Evolutionary conservation across 2,113 vertebrate genomes (phyloP).

Genomic region (Paratilapia polleni): DNA sequence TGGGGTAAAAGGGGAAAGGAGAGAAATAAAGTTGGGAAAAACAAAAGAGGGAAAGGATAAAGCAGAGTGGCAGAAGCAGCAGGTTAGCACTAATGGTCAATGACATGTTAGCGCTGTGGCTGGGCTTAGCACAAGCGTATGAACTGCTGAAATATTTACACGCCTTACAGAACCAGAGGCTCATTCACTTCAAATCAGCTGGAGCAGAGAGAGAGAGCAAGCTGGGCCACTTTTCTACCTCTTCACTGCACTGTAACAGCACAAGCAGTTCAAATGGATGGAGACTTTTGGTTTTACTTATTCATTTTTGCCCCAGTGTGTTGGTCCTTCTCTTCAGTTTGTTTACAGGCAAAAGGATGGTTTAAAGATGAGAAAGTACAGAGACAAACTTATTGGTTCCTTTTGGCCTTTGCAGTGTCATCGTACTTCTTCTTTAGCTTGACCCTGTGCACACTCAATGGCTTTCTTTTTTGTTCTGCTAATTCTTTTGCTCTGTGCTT

Average conservation of each 20-base stretch:
- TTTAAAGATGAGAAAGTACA: slow-evolving; percentile 28
- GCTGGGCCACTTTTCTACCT: slow-evolving; percentile 56
- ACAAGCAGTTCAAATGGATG: slow-evolving; percentile 60
- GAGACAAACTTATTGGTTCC: slow-evolving; percentile 5
- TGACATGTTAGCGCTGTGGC: slow-evolving; percentile 71
- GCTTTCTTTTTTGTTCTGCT: background rate
- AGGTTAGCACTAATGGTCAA: slow-evolving; percentile 81
- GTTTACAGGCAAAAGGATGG: slow-evolving; percentile 32
- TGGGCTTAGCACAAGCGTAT: slow-evolving; percentile 57
- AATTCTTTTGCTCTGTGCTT: background rate
- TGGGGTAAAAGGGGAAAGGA: background rate
- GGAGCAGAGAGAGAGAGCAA: slow-evolving; percentile 53
- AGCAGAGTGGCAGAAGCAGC: slow-evolving; percentile 58
- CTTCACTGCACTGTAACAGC: slow-evolving; percentile 54
- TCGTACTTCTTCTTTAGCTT: background rate
- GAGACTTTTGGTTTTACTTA: slow-evolving; percentile 69
- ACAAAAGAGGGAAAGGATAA: slow-evolving; percentile 33
- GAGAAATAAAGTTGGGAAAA: slow-evolving; percentile 28
- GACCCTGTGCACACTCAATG: background rate
- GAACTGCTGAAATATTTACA: slow-evolving; percentile 80
- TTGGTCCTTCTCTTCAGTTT: slow-evolving; percentile 55
- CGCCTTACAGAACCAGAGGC: slow-evolving; percentile 69
- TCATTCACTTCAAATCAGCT: slow-evolving; percentile 72
- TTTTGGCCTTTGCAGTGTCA: background rate
- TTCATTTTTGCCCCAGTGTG: slow-evolving; percentile 54